These are phyloP conservation scores for Anoplius nigerrimus DNA, from an alignment of 2,888 invertebrate genomes.

Conservation along the genomic window DNA sequence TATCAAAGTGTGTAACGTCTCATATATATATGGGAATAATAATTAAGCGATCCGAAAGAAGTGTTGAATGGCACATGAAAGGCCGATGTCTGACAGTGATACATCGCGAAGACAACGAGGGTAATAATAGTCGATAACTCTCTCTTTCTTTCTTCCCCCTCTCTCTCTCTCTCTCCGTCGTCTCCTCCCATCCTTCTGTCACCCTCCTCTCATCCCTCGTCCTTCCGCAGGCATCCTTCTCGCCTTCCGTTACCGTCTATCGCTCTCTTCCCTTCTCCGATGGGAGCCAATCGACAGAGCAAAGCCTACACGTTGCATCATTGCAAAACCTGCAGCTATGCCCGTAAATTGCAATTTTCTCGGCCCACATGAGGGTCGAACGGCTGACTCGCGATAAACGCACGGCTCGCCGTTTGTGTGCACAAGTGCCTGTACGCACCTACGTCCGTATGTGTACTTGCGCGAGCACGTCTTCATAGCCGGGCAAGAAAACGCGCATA, in stretches of 20 bases:
- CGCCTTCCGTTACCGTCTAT: no score
- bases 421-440: neutral
- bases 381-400: neutral
- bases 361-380: constrained; percentile 23
- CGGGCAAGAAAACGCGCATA: neutral
- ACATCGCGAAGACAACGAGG: constrained; percentile 44
- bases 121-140: constrained; percentile 39
- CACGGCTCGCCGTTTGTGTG: no score
- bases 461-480: no score
- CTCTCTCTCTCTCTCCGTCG: neutral
- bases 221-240: neutral
- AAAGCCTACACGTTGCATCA: constrained; percentile 30
- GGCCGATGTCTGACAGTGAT: constrained; percentile 45
- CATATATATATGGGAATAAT: constrained; percentile 50
- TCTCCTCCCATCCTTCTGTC: neutral
- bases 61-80: constrained; percentile 51
- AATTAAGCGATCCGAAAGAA: constrained; percentile 43
- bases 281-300: neutral
- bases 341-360: constrained; percentile 46
- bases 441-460: no score
- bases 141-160: neutral
- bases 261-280: neutral
- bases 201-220: neutral
- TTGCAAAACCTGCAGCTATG: constrained; percentile 22
- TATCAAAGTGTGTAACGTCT: constrained; percentile 36